phyloP scores from a whole-genome alignment of 1,140 invertebrate genomes.

The Meloidogyne hapla region DNA sequence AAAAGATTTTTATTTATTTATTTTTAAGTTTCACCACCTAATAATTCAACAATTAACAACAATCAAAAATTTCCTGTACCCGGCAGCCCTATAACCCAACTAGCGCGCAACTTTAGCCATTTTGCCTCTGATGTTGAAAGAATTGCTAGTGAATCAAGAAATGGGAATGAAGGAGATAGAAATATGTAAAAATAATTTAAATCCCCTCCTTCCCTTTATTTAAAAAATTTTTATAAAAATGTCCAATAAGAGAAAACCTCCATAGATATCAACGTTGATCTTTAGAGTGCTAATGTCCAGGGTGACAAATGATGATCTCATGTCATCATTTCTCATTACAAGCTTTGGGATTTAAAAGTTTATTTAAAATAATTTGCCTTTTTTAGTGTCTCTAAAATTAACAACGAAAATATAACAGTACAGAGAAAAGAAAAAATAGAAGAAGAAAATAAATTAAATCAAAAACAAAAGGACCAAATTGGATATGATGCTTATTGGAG shows the following conservation, averaged over 20 bases:
- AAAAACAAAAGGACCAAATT: not conserved
- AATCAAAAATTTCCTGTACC: not conserved
- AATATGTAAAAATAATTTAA: not conserved
- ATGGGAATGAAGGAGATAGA: not conserved
- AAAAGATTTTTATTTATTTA: too few species aligned
- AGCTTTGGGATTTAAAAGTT: not conserved
- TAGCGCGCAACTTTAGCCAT: slow-evolving; percentile 34
- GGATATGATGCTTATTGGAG: slow-evolving; percentile 28
- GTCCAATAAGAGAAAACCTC: too few species aligned
- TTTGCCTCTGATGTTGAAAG: slow-evolving; percentile 31
- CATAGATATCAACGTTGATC: too few species aligned
- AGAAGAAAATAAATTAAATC: not conserved
- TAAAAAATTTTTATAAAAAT: too few species aligned
- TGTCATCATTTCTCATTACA: too few species aligned
- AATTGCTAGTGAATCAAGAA: slow-evolving; percentile 16
- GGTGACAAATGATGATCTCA: too few species aligned
- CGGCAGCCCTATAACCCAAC: slow-evolving; percentile 26
- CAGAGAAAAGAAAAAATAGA: not conserved
- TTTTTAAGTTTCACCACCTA: not conserved
- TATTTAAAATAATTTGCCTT: not conserved
- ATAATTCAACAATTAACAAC: not conserved
- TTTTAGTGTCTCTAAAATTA: not conserved
- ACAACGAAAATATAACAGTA: not conserved
- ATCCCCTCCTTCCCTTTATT: too few species aligned
- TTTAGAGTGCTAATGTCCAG: too few species aligned